Base-by-base conservation (phyloP, 92 coral and sea anemone genomes). In the Zoanthus solanderi region DNA sequence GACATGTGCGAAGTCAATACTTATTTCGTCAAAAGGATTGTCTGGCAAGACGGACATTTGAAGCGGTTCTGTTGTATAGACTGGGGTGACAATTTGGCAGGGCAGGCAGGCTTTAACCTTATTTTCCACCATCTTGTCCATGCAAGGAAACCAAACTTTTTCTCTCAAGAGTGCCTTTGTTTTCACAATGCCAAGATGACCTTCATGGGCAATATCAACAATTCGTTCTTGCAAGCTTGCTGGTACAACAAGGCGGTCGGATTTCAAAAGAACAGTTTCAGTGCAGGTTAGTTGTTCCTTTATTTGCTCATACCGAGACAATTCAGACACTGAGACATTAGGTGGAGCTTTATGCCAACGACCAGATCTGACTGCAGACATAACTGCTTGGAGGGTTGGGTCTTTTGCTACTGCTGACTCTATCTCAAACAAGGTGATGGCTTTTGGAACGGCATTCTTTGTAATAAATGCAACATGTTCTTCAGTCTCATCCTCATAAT, bases 1-100 rank as follows among this genome's bases (percentile, higher is more conserved):
- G 5, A 78, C 83, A 56, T 81, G 60, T 16, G 87, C 92, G 47
- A 90, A 90, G 84, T 78, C 92, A 15, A 90, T 16, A 50, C 87
- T 90, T 90, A 50, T 84, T 90, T 90, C 90, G 58, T 90, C 90
- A 31, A 90, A 90, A 9, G 88, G 90, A 88, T 66, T 90, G 88
- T 87, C 90, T 13, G 90, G 90, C 23, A 90, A 46, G 11, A 73
- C 78, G 5, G 93, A 81, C 84, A 90, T 75, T 74, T 87, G 90
- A 44, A 90, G 77, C 6, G 90, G 92, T 47, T 90, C 92, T 73
- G 90, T 78, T 7, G 90, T 63, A 81, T 85, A 90, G 0, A 71
- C 23, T 23, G 23, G 23, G 23, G 23, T 23, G 0, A 90, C 92
- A 18, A 89, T 31, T 84, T 89, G 89, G 16, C 92, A 85, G 5